Percentiles rank a stretch among this genome's conserved stretches.
Evolutionary conservation across 1,140 invertebrate species (phyloP).

Genomic region (Caenorhabditis briggsae): DNA sequence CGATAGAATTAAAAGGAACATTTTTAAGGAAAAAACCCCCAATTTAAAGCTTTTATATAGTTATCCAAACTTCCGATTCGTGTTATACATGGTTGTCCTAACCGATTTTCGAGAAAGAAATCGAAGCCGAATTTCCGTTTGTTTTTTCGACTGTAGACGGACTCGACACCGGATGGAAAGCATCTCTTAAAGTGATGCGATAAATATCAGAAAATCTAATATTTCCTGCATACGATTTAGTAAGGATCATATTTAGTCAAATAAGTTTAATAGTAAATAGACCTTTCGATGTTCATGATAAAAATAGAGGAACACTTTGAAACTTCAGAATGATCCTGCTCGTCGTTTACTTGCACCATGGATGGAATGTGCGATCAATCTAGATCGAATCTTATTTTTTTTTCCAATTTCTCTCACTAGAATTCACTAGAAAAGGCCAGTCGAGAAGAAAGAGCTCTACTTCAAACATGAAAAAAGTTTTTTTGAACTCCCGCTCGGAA

Average conservation of each 20-base stretch:
- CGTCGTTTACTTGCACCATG: too few species aligned
- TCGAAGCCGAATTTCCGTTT: not conserved
- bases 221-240: not conserved
- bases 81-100: not conserved
- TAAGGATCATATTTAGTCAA: not conserved
- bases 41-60: not conserved
- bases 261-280: too few species aligned
- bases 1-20: conserved; percentile 17
- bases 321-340: too few species aligned
- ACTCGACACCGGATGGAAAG: not conserved
- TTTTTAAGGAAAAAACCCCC: not conserved
- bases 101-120: too few species aligned
- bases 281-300: too few species aligned
- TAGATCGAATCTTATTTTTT: too few species aligned
- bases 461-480: not conserved
- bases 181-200: not conserved
- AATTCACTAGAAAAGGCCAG: too few species aligned
- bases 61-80: not conserved
- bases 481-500: not conserved
- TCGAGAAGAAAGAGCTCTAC: too few species aligned
- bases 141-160: not conserved
- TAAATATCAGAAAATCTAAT: not conserved
- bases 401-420: too few species aligned
- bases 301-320: too few species aligned
- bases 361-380: too few species aligned